Percentiles rank a stretch among this genome's conserved stretches.
These are phyloP conservation scores for Bursaphelenchus okinawaensis DNA, from an alignment of 2,888 invertebrate species.

Conservation along the genomic window DNA sequence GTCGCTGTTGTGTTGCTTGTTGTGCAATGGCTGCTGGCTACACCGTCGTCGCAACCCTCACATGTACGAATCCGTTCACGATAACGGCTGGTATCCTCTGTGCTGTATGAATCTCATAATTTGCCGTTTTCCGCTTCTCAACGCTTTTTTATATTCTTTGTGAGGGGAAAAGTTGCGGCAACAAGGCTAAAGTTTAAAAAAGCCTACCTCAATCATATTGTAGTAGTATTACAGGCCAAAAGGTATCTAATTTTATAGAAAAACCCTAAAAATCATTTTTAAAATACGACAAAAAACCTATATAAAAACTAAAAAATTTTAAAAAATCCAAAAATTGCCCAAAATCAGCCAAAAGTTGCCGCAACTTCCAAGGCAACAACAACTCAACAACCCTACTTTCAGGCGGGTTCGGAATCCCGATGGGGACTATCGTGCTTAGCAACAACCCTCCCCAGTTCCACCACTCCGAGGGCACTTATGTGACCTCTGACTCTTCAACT, in stretches of 20 bases:
- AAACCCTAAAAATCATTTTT: no score
- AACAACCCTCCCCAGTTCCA: conserved; percentile 55
- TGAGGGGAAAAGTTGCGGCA: no score
- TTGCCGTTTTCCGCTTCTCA: not conserved
- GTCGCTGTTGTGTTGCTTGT: conserved; percentile 50
- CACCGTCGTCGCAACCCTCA: conserved; percentile 54
- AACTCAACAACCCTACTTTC: no score
- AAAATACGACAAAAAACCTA: no score
- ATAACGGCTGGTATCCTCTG: conserved; percentile 52
- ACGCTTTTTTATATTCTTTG: not conserved
- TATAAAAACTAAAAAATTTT: no score
- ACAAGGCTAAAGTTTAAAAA: no score
- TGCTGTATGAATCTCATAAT: conserved; percentile 39
- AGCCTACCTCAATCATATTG: no score
- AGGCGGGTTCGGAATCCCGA: conserved; percentile 56
- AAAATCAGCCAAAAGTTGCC: no score
- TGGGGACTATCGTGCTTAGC: conserved; percentile 53
- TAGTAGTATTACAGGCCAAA: no score
- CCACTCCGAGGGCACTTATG: conserved; percentile 40
- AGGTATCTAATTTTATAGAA: no score
- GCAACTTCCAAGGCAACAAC: no score
- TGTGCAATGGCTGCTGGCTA: conserved; percentile 57
- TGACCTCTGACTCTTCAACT: conserved; percentile 39
- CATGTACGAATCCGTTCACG: conserved; percentile 51
- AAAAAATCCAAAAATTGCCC: no score